phyloP scores from a whole-genome alignment of 2,888 invertebrate species.

The Mechanitis mazaeus region DNA sequence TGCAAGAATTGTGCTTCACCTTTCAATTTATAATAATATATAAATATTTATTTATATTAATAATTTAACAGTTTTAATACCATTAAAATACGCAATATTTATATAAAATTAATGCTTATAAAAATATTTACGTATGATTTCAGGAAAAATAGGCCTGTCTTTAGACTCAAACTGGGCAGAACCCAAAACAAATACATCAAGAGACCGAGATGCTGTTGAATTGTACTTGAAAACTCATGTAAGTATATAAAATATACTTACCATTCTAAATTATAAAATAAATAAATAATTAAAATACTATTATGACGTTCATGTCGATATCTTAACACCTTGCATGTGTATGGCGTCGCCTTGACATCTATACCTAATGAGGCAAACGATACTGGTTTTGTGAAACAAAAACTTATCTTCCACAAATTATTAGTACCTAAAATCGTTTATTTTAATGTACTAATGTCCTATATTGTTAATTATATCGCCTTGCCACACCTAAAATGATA shows the following conservation, averaged over 20 bases:
- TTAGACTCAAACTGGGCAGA: conserved; percentile 79
- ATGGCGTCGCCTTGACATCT: conserved; percentile 36
- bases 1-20: too few species aligned
- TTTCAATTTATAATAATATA: too few species aligned
- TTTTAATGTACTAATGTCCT: too few species aligned
- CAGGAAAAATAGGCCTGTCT: conserved; percentile 79
- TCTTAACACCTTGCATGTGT: background rate
- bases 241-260: conserved; percentile 36
- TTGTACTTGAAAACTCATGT: conserved; percentile 78
- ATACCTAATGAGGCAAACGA: conserved; percentile 28
- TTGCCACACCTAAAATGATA: too few species aligned
- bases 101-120: background rate
- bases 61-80: too few species aligned
- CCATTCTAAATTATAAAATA: too few species aligned
- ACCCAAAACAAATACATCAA: conserved; percentile 67
- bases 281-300: too few species aligned
- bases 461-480: too few species aligned
- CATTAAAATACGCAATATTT: too few species aligned
- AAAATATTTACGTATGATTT: conserved; percentile 29
- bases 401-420: background rate
- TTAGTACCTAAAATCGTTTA: too few species aligned
- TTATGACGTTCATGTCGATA: too few species aligned
- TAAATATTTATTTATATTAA: too few species aligned
- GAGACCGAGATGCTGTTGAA: conserved; percentile 78
- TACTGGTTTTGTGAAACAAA: conserved; percentile 10